Evolutionary conservation across 2,888 invertebrate species (phyloP), one percentile per base, ranked within the genome.

Genomic region (Lacanobia wlatinum): DNA sequence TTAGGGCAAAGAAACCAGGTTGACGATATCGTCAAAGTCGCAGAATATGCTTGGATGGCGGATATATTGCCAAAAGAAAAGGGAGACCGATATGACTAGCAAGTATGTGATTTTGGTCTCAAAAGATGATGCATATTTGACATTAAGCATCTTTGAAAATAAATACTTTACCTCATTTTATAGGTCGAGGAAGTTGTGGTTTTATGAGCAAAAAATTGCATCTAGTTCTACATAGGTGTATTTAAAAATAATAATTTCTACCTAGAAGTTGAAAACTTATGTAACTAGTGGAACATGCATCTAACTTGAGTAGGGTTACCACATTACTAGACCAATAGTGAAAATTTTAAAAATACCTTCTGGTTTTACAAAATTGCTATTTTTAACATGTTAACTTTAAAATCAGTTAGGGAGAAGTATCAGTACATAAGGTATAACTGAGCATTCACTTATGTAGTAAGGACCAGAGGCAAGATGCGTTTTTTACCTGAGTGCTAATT

Each of bases 241-340:
- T 55, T 40, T 40, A 46, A 43, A 7, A 38, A 16, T 38, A 52
- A 61, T n/a, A 43, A 61, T 23, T 53, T 67, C 1, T 73, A 50
- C 10, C 10, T 43, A 48, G 1, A 23, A 16, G 21, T n/a, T 48
- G 18, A 34, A 55, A 61, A 68, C 43, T 56, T 59, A 10, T 65
- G 21, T 28, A 53, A 52, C 18, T 40, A 61, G 68, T 12, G n/a
- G 16, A 67, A 61, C 34, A 59, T 46, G 40, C 43, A 65, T 40
- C 14, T 52, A 38, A 52, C 23, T 16, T 65, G 0, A 38, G 34
- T 67, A 75, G 68, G 68, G 68, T 75, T 16, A 56, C 68, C 50
- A 46, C 9, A 10, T 38, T 34, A 40, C 23, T 43, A 12, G 12
- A 43, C 34, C 34, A 34, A 34, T 34, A 0, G 43, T 43, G 14